These are phyloP conservation scores for Sapayoa aenigma DNA, from an alignment of 2,113 vertebrate species.

Conservation along the genomic window DNA sequence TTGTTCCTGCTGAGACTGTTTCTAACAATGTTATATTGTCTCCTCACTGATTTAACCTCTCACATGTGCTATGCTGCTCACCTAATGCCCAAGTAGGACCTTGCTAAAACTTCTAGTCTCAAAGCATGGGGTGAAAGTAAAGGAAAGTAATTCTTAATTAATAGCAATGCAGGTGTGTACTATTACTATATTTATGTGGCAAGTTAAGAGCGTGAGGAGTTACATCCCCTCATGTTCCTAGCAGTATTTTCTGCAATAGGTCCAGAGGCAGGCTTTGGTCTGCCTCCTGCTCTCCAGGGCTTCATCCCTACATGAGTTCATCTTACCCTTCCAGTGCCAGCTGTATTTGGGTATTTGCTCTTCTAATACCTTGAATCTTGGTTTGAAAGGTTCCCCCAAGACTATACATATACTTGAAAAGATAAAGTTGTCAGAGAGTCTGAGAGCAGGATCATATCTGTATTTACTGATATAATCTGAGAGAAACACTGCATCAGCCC, in stretches of 20 bases:
- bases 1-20: not conserved
- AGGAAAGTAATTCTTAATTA: not conserved
- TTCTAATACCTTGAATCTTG: not conserved
- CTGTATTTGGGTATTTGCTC: not conserved
- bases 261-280: not conserved
- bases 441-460: not conserved
- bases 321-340: not conserved
- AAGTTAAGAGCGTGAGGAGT: not conserved
- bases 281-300: not conserved
- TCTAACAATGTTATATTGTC: not conserved
- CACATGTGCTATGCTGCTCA: not conserved
- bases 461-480: not conserved
- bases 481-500: not conserved
- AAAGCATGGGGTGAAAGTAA: not conserved
- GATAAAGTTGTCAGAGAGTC: not conserved
- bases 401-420: not conserved
- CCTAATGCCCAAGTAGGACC: not conserved
- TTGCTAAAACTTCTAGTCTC: not conserved
- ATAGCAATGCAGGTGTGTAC: not conserved
- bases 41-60: not conserved
- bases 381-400: not conserved
- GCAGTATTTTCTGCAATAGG: not conserved
- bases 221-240: not conserved
- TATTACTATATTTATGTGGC: not conserved
- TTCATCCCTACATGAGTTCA: not conserved